Percentiles rank a stretch among this genome's conserved stretches.
Evolutionary conservation across 2,797 vertebrate species (phyloP).

Genomic region (Propithecus perrieri): DNA sequence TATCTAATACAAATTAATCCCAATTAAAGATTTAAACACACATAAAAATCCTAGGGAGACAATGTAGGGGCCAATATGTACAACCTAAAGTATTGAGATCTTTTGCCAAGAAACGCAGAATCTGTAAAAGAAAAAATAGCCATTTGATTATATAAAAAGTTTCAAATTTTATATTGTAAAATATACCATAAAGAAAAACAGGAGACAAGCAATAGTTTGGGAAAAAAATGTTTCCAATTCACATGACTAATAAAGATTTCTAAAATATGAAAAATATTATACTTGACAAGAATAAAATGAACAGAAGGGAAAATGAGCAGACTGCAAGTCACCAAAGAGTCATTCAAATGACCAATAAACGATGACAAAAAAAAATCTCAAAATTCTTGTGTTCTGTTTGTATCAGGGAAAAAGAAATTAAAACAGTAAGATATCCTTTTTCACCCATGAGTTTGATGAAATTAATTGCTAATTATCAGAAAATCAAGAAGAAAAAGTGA

Average conservation of each 20-base stretch:
- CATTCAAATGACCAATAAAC: neutral
- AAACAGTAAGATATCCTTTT: neutral
- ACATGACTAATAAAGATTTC: neutral
- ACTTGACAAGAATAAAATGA: neutral
- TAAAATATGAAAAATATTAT: neutral
- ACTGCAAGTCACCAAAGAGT: neutral
- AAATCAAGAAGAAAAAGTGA: neutral
- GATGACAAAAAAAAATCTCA: neutral
- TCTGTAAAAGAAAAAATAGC: neutral
- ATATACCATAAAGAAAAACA: neutral
- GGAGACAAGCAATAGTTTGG: neutral
- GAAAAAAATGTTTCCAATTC: neutral
- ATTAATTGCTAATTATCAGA: neutral
- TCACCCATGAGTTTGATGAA: neutral
- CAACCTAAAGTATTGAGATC: neutral
- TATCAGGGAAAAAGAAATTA: neutral
- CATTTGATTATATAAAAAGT: neutral
- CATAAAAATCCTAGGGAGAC: neutral
- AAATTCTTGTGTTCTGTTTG: neutral
- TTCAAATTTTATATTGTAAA: neutral
- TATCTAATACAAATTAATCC: neutral
- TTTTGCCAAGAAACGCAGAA: neutral
- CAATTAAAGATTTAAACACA: neutral
- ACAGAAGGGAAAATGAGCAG: neutral
- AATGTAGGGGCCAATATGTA: neutral